A percentile compares a stretch with the other conserved stretches of the same genome.
Conservation (phyloP, 2,888 invertebrate genomes). For the Acleris literana region DNA sequence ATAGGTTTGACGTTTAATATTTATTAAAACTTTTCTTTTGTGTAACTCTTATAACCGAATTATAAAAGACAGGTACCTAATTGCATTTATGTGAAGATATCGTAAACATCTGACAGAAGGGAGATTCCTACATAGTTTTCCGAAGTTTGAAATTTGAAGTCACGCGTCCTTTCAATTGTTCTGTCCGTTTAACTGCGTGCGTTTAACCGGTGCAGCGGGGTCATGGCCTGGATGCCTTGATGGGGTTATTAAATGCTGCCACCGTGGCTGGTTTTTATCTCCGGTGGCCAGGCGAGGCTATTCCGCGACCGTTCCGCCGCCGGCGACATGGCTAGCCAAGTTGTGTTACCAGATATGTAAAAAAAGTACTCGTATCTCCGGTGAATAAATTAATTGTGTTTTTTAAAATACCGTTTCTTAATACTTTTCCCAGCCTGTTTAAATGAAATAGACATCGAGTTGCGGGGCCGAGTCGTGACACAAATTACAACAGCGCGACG, state of each 20-base stretch:
- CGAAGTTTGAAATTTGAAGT: neutral
- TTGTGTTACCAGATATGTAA: neutral
- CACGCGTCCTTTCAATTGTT: constrained; percentile 5
- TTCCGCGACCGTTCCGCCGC: constrained; percentile 3
- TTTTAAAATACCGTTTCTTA: neutral
- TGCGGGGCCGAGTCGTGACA: constrained; percentile 49
- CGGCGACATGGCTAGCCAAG: constrained; percentile 17
- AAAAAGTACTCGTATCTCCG: no score
- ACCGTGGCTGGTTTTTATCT: constrained; percentile 56
- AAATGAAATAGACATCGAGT: constrained; percentile 1
- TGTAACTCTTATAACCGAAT: no score
- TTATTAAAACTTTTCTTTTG: no score
- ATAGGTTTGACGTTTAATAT: no score
- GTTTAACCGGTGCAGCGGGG: constrained; percentile 9
- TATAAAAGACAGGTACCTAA: no score
- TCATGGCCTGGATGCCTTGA: constrained; percentile 14
- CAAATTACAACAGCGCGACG: constrained; percentile 61
- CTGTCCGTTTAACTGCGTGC: constrained; percentile 14
- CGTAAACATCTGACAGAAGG: no score
- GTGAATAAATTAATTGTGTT: no score
- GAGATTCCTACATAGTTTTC: no score
- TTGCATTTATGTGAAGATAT: no score
- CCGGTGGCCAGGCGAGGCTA: constrained; percentile 48
- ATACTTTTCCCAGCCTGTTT: neutral
- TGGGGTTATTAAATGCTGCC: constrained; percentile 29